Evolutionary conservation across 2,888 invertebrate genomes (phyloP).

Genomic region (Phengaris arion): DNA sequence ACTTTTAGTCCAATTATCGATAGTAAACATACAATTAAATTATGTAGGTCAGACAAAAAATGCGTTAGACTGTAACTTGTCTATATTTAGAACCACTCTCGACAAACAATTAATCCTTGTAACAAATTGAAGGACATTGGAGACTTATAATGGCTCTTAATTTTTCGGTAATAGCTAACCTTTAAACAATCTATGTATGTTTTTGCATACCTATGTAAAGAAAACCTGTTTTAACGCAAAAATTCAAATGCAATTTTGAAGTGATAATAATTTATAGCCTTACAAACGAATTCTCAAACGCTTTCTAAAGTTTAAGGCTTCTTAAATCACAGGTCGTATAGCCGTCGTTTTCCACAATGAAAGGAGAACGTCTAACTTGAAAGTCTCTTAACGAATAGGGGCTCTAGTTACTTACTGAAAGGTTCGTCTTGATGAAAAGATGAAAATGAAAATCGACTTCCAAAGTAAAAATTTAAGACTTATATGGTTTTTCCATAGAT

Average conservation of each 20-base stretch:
- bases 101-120: neutral
- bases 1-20: too few relatives aligned
- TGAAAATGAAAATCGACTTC: too few relatives aligned
- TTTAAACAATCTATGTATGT: neutral
- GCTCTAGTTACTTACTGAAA: too few relatives aligned
- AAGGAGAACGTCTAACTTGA: too few relatives aligned
- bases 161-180: neutral
- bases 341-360: too few relatives aligned
- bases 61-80: conserved; percentile 7
- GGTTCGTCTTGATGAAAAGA: too few relatives aligned
- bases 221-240: neutral
- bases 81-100: conserved; percentile 17
- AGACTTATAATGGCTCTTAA: conserved; percentile 7
- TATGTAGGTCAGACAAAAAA: conserved; percentile 8
- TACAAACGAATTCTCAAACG: too few relatives aligned
- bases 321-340: too few relatives aligned
- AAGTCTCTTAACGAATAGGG: too few relatives aligned
- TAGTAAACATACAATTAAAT: neutral
- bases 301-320: too few relatives aligned
- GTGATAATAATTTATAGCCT: neutral
- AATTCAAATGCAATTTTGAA: neutral
- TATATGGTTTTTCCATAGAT: too few relatives aligned
- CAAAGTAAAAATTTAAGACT: too few relatives aligned
- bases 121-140: conserved; percentile 12
- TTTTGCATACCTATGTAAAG: neutral